phyloP scores from a whole-genome alignment of 92 coral and sea anemone species.

The Meandrina meandrites region DNA sequence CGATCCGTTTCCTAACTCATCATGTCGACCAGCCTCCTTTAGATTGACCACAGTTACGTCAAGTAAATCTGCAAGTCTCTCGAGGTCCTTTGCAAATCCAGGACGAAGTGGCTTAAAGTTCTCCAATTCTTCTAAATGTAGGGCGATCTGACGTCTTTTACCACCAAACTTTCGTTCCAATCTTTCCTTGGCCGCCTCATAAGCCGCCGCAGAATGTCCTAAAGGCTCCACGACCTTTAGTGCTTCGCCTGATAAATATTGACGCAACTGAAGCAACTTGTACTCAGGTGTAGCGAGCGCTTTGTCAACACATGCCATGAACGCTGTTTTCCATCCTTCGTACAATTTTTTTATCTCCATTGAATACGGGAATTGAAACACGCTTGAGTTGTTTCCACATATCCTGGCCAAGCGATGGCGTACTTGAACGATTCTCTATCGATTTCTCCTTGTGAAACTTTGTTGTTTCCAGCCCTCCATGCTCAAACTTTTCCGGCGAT shows the following conservation, averaged over 20 bases:
- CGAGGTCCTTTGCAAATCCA: conserved; percentile 42
- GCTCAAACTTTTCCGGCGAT: not conserved
- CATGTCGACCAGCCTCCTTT: conserved; percentile 46
- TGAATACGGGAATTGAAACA: conserved; percentile 71
- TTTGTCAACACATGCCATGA: conserved; percentile 41
- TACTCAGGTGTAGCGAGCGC: conserved; percentile 1
- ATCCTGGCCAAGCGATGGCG: not conserved
- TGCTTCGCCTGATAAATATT: not conserved
- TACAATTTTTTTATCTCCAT: conserved; percentile 58
- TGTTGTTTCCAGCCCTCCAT: not conserved
- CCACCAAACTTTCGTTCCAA: conserved; percentile 68
- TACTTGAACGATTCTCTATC: not conserved
- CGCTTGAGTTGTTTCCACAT: conserved; percentile 61
- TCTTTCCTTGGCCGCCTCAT: not conserved
- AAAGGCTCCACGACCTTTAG: not conserved
- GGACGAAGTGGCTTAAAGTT: conserved; percentile 39
- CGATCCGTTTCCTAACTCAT: conserved; percentile 55
- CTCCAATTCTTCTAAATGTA: conserved; percentile 61
- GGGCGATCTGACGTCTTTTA: conserved; percentile 52
- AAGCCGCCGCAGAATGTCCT: conserved; percentile 6
- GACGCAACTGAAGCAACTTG: conserved; percentile 1
- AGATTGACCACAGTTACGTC: too few species aligned
- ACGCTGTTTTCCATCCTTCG: conserved; percentile 68
- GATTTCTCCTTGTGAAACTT: not conserved
- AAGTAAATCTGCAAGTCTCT: conserved; percentile 42